Evolutionary conservation across 2,113 vertebrate species (phyloP), one percentile per base, ranked within the genome.

Genomic region (Ammodytes dubius): DNA sequence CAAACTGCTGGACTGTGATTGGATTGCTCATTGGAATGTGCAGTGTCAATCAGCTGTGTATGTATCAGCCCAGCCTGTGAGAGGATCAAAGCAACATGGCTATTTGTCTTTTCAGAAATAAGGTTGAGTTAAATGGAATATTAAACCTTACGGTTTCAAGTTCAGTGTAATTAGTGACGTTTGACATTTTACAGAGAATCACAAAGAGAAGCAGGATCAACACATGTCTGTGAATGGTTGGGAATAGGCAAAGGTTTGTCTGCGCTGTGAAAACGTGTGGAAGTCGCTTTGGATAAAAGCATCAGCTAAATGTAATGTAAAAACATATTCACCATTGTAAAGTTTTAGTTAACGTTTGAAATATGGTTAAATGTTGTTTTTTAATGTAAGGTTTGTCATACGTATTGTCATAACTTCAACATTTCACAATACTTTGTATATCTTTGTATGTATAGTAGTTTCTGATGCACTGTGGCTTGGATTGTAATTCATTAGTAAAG

Each of bases 1-100:
- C 50, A 61, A 81, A 77, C 13, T 53, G 52, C 45, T 67, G 64
- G 49, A 27, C 2, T 88, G 70, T 11, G 72, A 88, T 83, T 76
- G 2, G 59, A 76, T 68, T 61, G 74, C 65, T 75, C 49, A 45
- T 5, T 59, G 58, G 27, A 66, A 70, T 56, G 42, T 61, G 27
- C 15, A 14, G 9, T 14, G 66, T 68, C 70, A 50, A 5, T 58
- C 13, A 19, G 12, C 39, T 17, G 42, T 74, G 54, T 77, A 15
- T 63, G 73, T 10, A 49, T 57, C 53, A 27, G 57, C 19, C 2
- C 12, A 11, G 12, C 7, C 47, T 40, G 4, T 27, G 53, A 40
- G 15, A 46, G 35, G 56, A 7, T 63, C 13, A 13, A 54, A 60
- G 52, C 14, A 47, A 15, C 17, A 9, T 6, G 6, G 58, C 50